Percentiles rank a stretch among this genome's conserved stretches.
phyloP scores from a whole-genome alignment of 92 coral and sea anemone genomes.

The Porites rus region DNA sequence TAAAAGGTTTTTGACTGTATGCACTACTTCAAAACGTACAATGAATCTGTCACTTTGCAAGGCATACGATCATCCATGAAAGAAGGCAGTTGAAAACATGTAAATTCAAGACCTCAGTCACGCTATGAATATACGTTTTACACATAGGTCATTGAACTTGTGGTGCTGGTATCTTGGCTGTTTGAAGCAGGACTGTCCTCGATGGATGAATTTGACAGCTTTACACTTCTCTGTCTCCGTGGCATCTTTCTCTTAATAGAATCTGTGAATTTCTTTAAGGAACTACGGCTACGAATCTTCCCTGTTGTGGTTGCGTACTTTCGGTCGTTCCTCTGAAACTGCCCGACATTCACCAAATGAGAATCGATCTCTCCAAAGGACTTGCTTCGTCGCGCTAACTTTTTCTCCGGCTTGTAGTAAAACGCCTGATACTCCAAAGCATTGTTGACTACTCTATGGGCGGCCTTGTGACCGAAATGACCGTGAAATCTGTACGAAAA shows the following conservation, averaged over 20 bases:
- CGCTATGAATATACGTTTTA: background rate
- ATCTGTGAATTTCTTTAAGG: constrained; percentile 72
- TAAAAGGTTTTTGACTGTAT: background rate
- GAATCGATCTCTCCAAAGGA: constrained; percentile 88
- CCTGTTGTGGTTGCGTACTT: constrained; percentile 72
- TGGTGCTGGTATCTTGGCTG: background rate
- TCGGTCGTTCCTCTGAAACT: constrained; percentile 52
- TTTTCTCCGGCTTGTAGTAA: constrained; percentile 80
- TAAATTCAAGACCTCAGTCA: background rate
- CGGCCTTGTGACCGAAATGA: constrained; percentile 93
- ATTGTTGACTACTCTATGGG: constrained; percentile 74
- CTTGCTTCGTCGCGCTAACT: constrained; percentile 76
- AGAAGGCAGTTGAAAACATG: background rate
- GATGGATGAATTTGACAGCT: constrained; percentile 16
- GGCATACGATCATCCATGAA: too few species aligned
- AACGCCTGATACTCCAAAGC: constrained; percentile 70
- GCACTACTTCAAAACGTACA: background rate
- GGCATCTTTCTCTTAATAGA: constrained; percentile 73
- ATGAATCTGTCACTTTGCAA: too few species aligned
- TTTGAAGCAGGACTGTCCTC: constrained; percentile 5
- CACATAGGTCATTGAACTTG: constrained; percentile 18
- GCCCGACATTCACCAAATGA: constrained; percentile 28
- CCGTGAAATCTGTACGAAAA: constrained; percentile 87
- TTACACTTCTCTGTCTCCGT: constrained; percentile 51
- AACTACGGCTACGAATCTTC: constrained; percentile 38